A percentile compares a stretch with the other conserved stretches of the same genome.
Evolutionary conservation across 1,140 invertebrate genomes (phyloP).

Genomic region (Cryptotermes secundus): DNA sequence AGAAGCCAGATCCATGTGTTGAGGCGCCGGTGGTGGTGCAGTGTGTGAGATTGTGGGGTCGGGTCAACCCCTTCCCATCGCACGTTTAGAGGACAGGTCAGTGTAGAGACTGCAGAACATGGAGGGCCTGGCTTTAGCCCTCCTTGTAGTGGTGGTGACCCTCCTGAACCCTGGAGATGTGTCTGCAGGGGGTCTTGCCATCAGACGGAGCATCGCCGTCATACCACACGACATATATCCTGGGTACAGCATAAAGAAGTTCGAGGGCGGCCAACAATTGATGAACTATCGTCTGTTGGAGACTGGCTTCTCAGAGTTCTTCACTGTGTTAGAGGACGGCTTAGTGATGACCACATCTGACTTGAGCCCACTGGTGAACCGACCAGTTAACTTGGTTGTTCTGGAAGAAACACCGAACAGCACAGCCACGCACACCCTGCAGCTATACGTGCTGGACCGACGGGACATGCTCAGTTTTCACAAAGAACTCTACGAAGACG

Average conservation of each 20-base stretch:
- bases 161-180: slow-evolving; percentile 9
- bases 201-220: slow-evolving; percentile 43
- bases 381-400: slow-evolving; percentile 75
- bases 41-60: neutral
- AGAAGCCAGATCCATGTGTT: slow-evolving; percentile 6
- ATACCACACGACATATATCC: slow-evolving; percentile 76
- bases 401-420: slow-evolving; percentile 76
- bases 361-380: slow-evolving; percentile 73
- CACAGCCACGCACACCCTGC: slow-evolving; percentile 75
- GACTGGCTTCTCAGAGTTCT: slow-evolving; percentile 76
- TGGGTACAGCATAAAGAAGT: slow-evolving; percentile 79
- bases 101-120: neutral
- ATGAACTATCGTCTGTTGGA: slow-evolving; percentile 68
- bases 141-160: slow-evolving; percentile 32
- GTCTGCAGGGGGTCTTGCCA: neutral
- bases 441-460: slow-evolving; percentile 79
- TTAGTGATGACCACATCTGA: slow-evolving; percentile 88
- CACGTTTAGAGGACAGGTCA: slow-evolving; percentile 5
- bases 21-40: neutral
- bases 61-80: neutral
- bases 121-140: slow-evolving; percentile 2
- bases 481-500: slow-evolving; percentile 62
- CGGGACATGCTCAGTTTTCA: slow-evolving; percentile 75
- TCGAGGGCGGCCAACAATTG: slow-evolving; percentile 50
- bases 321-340: slow-evolving; percentile 83